These are phyloP conservation scores for Leuciscus idus DNA, from an alignment of 2,113 vertebrate genomes.

Conservation along the genomic window DNA sequence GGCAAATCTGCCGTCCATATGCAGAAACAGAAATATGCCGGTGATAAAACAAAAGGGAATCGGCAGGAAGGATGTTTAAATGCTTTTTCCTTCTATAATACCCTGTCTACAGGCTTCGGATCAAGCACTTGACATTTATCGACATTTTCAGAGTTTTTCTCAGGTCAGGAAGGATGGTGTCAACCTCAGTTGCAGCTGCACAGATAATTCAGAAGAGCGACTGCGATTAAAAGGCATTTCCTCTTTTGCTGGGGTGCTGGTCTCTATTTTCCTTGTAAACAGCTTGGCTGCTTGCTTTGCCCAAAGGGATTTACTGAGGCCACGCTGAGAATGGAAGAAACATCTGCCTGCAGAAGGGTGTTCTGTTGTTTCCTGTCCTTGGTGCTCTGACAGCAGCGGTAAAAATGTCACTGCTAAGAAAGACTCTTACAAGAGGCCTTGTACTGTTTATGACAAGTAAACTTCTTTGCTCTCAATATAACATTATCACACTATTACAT, in stretches of 20 bases:
- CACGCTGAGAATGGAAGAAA: conserved; percentile 56
- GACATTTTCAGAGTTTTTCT: conserved; percentile 37
- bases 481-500: conserved; percentile 28
- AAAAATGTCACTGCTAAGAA: conserved; percentile 27
- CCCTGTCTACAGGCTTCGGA: not conserved
- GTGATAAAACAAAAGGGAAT: conserved; percentile 46
- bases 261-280: conserved; percentile 50
- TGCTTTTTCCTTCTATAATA: conserved; percentile 12
- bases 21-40: not conserved
- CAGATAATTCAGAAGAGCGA: conserved; percentile 34
- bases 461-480: conserved; percentile 6
- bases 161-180: not conserved
- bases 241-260: conserved; percentile 43
- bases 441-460: conserved; percentile 27
- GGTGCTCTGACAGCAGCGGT: conserved; percentile 7
- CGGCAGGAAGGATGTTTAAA: conserved; percentile 31
- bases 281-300: conserved; percentile 64
- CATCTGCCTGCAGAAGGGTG: conserved; percentile 1
- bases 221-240: conserved; percentile 51
- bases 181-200: conserved; percentile 5
- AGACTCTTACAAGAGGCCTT: conserved; percentile 23
- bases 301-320: conserved; percentile 56
- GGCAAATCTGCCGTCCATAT: not conserved
- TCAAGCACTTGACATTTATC: conserved; percentile 41
- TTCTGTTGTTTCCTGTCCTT: conserved; percentile 49